A percentile compares a stretch with the other conserved stretches of the same genome.
These are phyloP conservation scores for Semnornis frantzii DNA, from an alignment of 2,113 vertebrate species.

Conservation along the genomic window DNA sequence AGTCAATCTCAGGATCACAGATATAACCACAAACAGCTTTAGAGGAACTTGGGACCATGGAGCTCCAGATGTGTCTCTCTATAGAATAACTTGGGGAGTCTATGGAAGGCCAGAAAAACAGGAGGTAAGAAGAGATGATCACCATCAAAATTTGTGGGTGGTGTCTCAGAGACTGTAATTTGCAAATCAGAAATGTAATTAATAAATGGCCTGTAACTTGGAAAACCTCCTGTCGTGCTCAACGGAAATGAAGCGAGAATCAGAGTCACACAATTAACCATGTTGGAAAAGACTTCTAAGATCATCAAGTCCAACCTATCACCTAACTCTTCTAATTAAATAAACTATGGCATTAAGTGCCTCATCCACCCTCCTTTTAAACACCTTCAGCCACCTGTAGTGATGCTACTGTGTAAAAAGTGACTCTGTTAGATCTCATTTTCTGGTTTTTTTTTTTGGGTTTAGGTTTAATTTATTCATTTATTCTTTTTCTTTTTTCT, in stretches of 20 bases:
- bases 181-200: not conserved
- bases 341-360: too few relatives aligned
- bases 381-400: not conserved
- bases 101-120: constrained; percentile 72
- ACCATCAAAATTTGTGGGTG: not conserved
- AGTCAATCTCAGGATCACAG: constrained; percentile 85
- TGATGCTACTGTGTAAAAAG: not conserved
- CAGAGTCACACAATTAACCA: not conserved
- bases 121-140: constrained; percentile 61
- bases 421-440: not conserved
- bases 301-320: too few relatives aligned
- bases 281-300: too few relatives aligned
- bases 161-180: not conserved
- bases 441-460: not conserved
- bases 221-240: not conserved
- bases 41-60: constrained; percentile 92
- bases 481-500: not conserved
- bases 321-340: too few relatives aligned
- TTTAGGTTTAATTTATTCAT: not conserved
- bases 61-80: constrained; percentile 90
- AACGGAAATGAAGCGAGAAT: not conserved
- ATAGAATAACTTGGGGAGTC: constrained; percentile 87
- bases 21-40: constrained; percentile 87
- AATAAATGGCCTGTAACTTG: not conserved
- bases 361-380: too few relatives aligned